phyloP scores from a whole-genome alignment of 2,888 invertebrate species.

The Eristalinus sepulchralis region DNA sequence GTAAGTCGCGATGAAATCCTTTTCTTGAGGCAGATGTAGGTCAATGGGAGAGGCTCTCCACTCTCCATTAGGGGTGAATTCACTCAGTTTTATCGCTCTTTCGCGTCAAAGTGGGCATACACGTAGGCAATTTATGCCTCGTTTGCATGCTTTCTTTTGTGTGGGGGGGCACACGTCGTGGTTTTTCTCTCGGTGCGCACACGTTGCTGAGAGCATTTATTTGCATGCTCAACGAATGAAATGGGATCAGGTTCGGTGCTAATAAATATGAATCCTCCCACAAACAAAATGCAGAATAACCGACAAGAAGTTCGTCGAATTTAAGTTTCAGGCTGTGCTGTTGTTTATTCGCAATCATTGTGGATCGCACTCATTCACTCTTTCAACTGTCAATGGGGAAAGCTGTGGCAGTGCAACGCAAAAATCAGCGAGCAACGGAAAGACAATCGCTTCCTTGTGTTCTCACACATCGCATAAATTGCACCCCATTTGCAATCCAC shows the following conservation, averaged over 20 bases:
- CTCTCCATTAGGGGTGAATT: constrained; percentile 17
- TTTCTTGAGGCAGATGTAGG: constrained; percentile 1
- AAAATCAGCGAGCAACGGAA: no score
- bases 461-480: no score
- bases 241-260: background rate
- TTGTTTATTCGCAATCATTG: no score
- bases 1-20: constrained; percentile 12
- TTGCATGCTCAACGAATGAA: background rate
- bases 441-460: no score
- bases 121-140: background rate
- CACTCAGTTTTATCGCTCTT: constrained; percentile 23
- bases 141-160: background rate
- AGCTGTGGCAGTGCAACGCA: no score
- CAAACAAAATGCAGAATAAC: no score
- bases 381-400: no score
- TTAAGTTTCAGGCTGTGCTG: no score
- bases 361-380: no score
- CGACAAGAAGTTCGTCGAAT: no score
- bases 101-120: constrained; percentile 14
- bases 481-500: background rate
- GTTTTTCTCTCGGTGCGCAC: background rate
- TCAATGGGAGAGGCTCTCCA: background rate
- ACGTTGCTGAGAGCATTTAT: background rate
- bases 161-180: background rate
- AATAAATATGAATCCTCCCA: background rate